These are phyloP conservation scores for Leptoclinus maculatus DNA, from an alignment of 2,797 vertebrate species.

Conservation along the genomic window DNA sequence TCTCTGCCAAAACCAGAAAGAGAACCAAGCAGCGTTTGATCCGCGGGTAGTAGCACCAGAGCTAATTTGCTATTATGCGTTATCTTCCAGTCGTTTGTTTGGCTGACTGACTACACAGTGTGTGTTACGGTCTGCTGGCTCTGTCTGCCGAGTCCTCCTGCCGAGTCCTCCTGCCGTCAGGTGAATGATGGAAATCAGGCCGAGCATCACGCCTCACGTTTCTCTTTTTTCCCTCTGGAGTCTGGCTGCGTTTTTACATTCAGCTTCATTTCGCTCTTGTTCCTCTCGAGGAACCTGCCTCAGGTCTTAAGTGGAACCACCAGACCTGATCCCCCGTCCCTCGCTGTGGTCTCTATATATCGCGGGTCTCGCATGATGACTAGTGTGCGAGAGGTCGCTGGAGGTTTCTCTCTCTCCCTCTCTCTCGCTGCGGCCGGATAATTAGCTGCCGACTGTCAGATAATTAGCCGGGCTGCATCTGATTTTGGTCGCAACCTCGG, in stretches of 20 bases:
- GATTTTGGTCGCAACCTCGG: slow-evolving; percentile 80
- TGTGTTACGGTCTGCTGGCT: slow-evolving; percentile 63
- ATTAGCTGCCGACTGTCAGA: slow-evolving; percentile 80
- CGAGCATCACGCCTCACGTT: slow-evolving; percentile 6
- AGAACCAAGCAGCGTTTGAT: slow-evolving; percentile 46
- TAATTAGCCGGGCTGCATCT: slow-evolving; percentile 79
- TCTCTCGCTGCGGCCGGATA: slow-evolving; percentile 65
- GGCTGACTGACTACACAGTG: slow-evolving; percentile 66
- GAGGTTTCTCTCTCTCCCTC: slow-evolving; percentile 45
- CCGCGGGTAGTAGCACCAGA: slow-evolving; percentile 44
- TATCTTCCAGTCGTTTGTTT: slow-evolving; percentile 67
- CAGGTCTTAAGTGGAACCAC: slow-evolving; percentile 55
- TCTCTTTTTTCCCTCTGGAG: slow-evolving; percentile 23
- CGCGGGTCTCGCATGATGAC: slow-evolving; percentile 33
- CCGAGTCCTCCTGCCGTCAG: slow-evolving; percentile 66
- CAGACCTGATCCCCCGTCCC: slow-evolving; percentile 32
- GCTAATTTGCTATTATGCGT: slow-evolving; percentile 71
- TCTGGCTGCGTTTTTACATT: slow-evolving; percentile 45
- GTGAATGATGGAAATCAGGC: slow-evolving; percentile 65
- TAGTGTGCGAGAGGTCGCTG: slow-evolving; percentile 31
- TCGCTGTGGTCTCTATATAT: slow-evolving; percentile 35
- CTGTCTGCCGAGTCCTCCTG: slow-evolving; percentile 61
- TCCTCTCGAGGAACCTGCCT: slow-evolving; percentile 44
- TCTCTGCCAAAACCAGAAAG: slow-evolving; percentile 53
- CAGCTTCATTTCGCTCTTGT: slow-evolving; percentile 23